Evolutionary conservation across 2,797 vertebrate genomes (phyloP).

Genomic region (Urophycis tenuis): DNA sequence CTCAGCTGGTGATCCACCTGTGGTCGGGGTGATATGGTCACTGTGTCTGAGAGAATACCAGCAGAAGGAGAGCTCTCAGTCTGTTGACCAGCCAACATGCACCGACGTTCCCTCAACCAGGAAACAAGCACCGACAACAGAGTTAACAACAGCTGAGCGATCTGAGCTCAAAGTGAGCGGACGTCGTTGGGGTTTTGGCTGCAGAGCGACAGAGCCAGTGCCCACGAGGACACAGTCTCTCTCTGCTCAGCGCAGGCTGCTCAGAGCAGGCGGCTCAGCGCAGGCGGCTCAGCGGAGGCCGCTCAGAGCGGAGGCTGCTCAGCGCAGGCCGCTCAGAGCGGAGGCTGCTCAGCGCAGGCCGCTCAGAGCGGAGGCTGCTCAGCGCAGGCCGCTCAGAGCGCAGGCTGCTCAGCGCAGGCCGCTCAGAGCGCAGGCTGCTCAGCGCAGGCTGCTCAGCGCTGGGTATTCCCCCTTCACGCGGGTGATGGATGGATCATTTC

Average conservation of each 20-base stretch:
- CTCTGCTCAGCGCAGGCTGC: no score
- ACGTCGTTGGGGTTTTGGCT: neutral
- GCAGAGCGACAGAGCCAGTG: neutral
- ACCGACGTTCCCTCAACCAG: neutral
- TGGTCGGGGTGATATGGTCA: no score
- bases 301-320: no score
- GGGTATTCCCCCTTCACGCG: constrained; percentile 26
- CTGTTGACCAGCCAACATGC: neutral
- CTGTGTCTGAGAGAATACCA: no score
- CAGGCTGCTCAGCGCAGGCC: neutral
- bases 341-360: neutral
- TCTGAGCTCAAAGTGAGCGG: neutral
- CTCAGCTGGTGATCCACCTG: neutral
- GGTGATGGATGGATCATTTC: constrained; percentile 39
- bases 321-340: no score
- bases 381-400: neutral
- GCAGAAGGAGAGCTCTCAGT: neutral
- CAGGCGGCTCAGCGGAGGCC: no score
- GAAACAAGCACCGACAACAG: neutral
- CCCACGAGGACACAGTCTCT: neutral
- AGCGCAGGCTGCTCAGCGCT: no score
- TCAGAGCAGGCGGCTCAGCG: neutral
- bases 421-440: no score
- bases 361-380: no score
- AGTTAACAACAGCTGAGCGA: neutral